Conservation (phyloP, 2,888 invertebrate species). For the Hirtodrosophila alboralis region DNA sequence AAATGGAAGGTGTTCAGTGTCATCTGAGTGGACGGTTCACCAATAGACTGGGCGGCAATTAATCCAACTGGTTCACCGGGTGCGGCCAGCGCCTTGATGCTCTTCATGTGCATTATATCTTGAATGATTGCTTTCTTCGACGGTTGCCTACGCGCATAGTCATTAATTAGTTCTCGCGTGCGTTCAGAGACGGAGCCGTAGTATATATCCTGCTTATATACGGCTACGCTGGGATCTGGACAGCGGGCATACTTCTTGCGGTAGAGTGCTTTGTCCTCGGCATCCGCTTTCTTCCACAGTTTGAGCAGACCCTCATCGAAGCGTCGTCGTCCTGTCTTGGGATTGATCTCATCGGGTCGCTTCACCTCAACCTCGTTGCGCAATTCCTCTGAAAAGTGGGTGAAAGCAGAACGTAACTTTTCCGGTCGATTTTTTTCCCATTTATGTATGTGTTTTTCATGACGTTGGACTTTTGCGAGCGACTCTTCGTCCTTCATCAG, state of each 20-base stretch:
- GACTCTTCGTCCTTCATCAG: conserved; percentile 86
- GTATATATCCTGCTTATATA: conserved; percentile 89
- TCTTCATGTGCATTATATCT: conserved; percentile 90
- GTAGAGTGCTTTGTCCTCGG: conserved; percentile 85
- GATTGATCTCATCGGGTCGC: conserved; percentile 84
- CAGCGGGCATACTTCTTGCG: conserved; percentile 85
- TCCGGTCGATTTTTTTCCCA: conserved; percentile 87
- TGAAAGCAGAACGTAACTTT: conserved; percentile 85
- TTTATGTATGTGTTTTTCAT: conserved; percentile 86
- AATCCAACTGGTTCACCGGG: conserved; percentile 97
- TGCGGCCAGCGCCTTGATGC: conserved; percentile 90
- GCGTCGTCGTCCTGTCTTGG: conserved; percentile 86
- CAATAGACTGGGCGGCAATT: conserved; percentile 98
- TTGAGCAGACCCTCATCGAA: conserved; percentile 87
- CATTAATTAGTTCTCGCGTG: conserved; percentile 88
- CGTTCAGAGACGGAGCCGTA: conserved; percentile 94
- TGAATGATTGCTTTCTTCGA: conserved; percentile 81
- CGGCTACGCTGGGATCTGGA: conserved; percentile 90
- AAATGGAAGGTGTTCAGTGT: conserved; percentile 99
- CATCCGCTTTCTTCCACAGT: conserved; percentile 88
- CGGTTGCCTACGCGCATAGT: conserved; percentile 85
- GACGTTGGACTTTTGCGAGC: conserved; percentile 85
- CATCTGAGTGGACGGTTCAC: conserved; percentile 99
- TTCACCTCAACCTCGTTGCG: conserved; percentile 85
- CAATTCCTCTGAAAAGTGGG: conserved; percentile 86